Conservation (phyloP, 2,113 vertebrate genomes). For the Eretmochelys imbricata region DNA sequence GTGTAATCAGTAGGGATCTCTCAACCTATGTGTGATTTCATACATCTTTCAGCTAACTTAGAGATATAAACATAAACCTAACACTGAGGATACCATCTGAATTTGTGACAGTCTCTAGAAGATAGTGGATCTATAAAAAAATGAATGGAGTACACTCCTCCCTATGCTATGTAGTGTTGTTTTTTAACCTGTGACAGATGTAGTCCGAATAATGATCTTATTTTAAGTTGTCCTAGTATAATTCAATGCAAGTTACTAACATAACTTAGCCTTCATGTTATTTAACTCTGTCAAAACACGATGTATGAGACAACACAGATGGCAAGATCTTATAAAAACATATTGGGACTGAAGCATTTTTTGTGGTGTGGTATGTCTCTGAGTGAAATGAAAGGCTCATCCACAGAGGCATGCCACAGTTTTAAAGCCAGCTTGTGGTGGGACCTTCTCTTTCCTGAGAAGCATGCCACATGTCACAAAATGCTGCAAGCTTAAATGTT, state of each 20-base stretch:
- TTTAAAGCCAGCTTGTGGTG: neutral
- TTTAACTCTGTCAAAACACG: neutral
- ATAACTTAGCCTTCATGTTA: neutral
- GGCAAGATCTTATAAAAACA: neutral
- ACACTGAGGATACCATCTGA: neutral
- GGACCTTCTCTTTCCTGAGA: neutral
- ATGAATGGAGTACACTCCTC: neutral
- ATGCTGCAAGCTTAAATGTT: neutral
- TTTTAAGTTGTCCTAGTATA: neutral
- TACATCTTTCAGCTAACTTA: neutral
- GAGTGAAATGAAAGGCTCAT: neutral
- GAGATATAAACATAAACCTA: neutral
- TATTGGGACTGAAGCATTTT: neutral
- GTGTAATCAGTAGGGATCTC: slow-evolving; percentile 13
- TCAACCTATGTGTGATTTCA: neutral
- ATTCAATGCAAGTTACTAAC: neutral
- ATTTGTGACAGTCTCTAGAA: neutral
- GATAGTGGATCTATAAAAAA: neutral
- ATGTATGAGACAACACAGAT: neutral
- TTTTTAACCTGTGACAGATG: neutral
- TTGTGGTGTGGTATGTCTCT: neutral
- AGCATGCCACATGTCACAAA: neutral
- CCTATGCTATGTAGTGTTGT: fast-evolving
- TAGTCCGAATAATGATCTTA: slow-evolving; percentile 1
- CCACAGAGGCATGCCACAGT: neutral